A percentile compares a stretch with the other conserved stretches of the same genome.
These are phyloP conservation scores for Cheilosia impressa DNA, from an alignment of 2,888 invertebrate genomes.

Conservation along the genomic window DNA sequence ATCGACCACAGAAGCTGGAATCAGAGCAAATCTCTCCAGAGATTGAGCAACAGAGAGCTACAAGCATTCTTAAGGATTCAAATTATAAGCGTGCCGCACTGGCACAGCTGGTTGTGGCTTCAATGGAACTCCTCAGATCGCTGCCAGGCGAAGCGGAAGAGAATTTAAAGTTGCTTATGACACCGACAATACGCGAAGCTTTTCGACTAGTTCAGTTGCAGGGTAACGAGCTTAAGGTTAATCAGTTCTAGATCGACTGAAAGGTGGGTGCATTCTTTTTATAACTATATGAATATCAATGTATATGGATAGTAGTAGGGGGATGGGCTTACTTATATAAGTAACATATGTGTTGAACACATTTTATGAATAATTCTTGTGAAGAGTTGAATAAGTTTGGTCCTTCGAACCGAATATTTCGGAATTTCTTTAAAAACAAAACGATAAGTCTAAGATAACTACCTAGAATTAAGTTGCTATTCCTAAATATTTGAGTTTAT, in stretches of 20 bases:
- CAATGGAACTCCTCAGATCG: conserved; percentile 90
- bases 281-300: conserved; percentile 8
- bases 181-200: conserved; percentile 83
- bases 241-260: conserved; percentile 81
- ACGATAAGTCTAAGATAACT: no score
- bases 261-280: neutral
- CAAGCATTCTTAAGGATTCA: conserved; percentile 93
- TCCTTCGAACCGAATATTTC: conserved; percentile 8
- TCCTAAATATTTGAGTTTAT: neutral
- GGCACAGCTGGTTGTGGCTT: conserved; percentile 93
- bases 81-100: conserved; percentile 93
- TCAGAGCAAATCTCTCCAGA: conserved; percentile 90
- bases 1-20: conserved; percentile 82
- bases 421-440: neutral
- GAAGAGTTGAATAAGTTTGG: conserved; percentile 32
- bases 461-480: no score
- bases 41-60: conserved; percentile 91
- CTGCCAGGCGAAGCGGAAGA: conserved; percentile 87
- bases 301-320: conserved; percentile 6
- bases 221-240: conserved; percentile 83
- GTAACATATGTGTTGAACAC: conserved; percentile 70
- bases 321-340: conserved; percentile 7
- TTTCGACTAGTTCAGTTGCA: conserved; percentile 83
- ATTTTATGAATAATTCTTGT: conserved; percentile 45
- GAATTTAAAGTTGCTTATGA: conserved; percentile 83